Evolutionary conservation across 2,113 vertebrate species (phyloP).

Genomic region (Salvelinus namaycush): DNA sequence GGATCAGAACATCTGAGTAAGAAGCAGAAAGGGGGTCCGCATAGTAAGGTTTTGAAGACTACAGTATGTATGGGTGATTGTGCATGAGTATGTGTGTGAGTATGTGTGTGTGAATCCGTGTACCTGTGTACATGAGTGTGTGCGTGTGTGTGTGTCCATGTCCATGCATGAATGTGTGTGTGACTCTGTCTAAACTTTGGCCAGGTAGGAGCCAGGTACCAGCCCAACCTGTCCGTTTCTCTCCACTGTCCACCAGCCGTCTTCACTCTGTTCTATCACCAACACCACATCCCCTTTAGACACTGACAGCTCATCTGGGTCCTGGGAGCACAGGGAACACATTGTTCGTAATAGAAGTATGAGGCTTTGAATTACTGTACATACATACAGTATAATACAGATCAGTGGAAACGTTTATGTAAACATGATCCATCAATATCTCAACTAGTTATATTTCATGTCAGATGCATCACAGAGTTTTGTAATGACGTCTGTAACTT

Average conservation of each 20-base stretch:
- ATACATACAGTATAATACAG: too few relatives aligned
- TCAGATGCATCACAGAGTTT: too few relatives aligned
- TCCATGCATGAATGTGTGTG: not conserved
- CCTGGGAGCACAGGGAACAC: constrained; percentile 67
- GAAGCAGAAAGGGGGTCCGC: not conserved
- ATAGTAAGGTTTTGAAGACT: not conserved
- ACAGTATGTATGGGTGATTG: not conserved
- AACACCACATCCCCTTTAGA: constrained; percentile 79
- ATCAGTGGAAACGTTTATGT: too few relatives aligned
- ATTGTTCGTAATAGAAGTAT: not conserved
- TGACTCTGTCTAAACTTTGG: constrained; percentile 72
- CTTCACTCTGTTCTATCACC: constrained; percentile 78
- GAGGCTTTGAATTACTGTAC: not conserved
- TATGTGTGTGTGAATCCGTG: not conserved
- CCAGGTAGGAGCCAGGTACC: constrained; percentile 89
- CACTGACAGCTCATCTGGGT: constrained; percentile 85
- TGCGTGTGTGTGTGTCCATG: not conserved
- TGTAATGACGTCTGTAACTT: too few relatives aligned
- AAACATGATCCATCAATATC: too few relatives aligned
- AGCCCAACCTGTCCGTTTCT: constrained; percentile 79
- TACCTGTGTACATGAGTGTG: not conserved
- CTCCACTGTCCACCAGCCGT: constrained; percentile 91
- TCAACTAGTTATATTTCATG: not conserved
- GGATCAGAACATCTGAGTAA: not conserved
- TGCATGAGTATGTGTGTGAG: not conserved